Percentiles rank a stretch among this genome's conserved stretches.
Evolutionary conservation across 2,113 vertebrate genomes (phyloP).

Genomic region (Ploceus nigricollis): DNA sequence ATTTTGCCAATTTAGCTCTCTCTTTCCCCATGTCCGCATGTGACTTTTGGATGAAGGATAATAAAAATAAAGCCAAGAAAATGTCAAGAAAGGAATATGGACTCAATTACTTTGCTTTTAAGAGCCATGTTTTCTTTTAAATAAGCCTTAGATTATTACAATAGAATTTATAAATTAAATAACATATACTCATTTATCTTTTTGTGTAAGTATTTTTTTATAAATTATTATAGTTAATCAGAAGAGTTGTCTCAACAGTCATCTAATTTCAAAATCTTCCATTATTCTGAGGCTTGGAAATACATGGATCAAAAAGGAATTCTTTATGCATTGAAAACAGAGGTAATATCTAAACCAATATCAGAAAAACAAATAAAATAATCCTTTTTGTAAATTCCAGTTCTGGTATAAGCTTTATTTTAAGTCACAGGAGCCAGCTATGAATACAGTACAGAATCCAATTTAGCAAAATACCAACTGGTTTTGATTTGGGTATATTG

Average conservation of each 20-base stretch:
- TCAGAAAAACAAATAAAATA: slow-evolving; percentile 34
- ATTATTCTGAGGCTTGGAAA: background rate
- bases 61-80: background rate
- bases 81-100: background rate
- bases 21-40: background rate
- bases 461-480: background rate
- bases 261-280: background rate
- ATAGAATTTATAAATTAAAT: background rate
- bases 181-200: background rate
- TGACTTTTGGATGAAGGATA: background rate
- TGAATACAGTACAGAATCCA: background rate
- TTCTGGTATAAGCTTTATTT: background rate
- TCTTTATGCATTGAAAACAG: background rate
- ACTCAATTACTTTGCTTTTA: background rate
- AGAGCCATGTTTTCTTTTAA: background rate
- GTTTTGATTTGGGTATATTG: background rate
- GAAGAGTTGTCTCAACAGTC: background rate
- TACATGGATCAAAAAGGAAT: background rate
- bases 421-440: background rate
- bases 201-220: background rate
- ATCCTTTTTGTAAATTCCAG: background rate
- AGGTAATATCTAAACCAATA: background rate
- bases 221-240: background rate
- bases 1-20: background rate
- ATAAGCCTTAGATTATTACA: background rate